Evolutionary conservation across 2,797 vertebrate genomes (phyloP).

Genomic region (Rhabdophis nuchalis): DNA sequence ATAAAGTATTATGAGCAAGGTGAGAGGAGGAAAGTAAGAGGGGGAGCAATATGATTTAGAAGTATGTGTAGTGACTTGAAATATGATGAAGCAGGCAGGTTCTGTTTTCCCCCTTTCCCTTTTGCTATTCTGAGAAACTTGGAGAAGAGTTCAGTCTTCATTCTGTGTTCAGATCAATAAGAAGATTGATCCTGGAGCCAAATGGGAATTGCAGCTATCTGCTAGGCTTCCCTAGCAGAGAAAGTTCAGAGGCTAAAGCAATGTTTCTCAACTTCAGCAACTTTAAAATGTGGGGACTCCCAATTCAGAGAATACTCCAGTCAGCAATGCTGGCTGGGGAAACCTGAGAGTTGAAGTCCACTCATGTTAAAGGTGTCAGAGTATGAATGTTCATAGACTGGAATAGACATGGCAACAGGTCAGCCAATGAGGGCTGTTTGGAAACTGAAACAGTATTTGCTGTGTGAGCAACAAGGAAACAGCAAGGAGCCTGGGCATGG

Average conservation of each 20-base stretch:
- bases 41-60: neutral
- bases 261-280: neutral
- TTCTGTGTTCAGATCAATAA: neutral
- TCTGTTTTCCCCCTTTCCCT: neutral
- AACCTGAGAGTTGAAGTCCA: neutral
- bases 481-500: too few species aligned
- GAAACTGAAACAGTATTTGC: too few species aligned
- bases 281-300: neutral
- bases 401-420: too few species aligned
- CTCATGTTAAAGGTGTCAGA: neutral
- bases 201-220: neutral
- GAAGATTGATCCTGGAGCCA: neutral
- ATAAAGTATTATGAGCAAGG: neutral
- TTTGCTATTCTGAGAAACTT: neutral
- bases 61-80: neutral
- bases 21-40: too few species aligned
- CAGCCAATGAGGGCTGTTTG: too few species aligned
- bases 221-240: neutral
- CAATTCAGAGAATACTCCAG: neutral
- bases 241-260: neutral
- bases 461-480: too few species aligned
- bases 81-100: neutral
- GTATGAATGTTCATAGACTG: too few species aligned
- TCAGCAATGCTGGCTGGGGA: neutral
- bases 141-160: neutral